A percentile compares a stretch with the other conserved stretches of the same genome.
Evolutionary conservation across 2,797 vertebrate genomes (phyloP).

Genomic region (Salarias fasciatus): DNA sequence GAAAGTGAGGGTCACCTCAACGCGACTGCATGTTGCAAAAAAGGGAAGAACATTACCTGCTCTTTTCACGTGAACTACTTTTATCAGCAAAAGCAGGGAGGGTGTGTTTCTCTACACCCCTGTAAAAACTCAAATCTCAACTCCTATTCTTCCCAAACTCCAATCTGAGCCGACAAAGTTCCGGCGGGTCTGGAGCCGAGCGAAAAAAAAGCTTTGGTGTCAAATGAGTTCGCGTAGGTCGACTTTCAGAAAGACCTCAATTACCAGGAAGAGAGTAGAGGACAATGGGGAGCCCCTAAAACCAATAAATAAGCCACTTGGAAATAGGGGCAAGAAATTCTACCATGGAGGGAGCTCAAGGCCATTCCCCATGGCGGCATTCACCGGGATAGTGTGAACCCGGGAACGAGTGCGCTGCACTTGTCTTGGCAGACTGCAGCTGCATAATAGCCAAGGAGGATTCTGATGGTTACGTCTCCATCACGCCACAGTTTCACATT

Average conservation of each 20-base stretch:
- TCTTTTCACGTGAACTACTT: constrained; percentile 22
- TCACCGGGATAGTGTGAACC: constrained; percentile 16
- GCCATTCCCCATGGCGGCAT: constrained; percentile 10
- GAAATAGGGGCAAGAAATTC: constrained; percentile 28
- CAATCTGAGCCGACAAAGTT: not conserved
- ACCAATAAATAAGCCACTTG: constrained; percentile 30
- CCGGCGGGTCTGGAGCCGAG: not conserved
- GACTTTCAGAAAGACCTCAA: constrained; percentile 49
- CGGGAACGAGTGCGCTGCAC: constrained; percentile 4
- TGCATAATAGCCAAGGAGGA: constrained; percentile 20
- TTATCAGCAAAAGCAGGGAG: constrained; percentile 5
- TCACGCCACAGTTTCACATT: constrained; percentile 32
- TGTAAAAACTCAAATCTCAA: not conserved
- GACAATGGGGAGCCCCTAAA: constrained; percentile 19
- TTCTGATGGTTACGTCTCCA: constrained; percentile 44
- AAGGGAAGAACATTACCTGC: constrained; percentile 13
- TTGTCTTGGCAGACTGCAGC: constrained; percentile 32
- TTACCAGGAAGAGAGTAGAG: constrained; percentile 8
- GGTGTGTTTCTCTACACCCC: constrained; percentile 15
- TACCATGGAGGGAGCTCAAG: constrained; percentile 6
- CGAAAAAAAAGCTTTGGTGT: not conserved
- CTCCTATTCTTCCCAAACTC: not conserved
- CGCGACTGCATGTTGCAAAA: constrained; percentile 40
- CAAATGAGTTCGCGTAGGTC: constrained; percentile 1
- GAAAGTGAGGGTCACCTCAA: constrained; percentile 55